Conservation (phyloP, 30 jellyfish, hydroid and myxozoan species). For the Turritopsis dohrnii region DNA sequence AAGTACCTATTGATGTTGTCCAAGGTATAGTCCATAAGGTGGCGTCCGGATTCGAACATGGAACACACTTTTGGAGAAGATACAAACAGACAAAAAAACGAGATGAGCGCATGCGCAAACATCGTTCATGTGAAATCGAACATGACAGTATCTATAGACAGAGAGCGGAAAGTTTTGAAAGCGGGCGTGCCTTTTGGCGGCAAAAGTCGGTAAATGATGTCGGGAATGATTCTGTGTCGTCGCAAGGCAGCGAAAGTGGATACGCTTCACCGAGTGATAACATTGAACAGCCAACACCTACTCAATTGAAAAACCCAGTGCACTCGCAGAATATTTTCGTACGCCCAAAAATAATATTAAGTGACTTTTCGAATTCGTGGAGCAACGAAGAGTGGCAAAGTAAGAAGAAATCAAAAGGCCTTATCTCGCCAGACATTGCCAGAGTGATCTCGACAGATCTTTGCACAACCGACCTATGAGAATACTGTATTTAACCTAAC, state of each 20-base stretch:
- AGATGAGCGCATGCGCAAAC: not conserved
- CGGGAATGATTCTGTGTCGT: not conserved
- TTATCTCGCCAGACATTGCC: not conserved
- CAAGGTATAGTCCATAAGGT: not conserved
- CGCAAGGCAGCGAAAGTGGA: conserved; percentile 24
- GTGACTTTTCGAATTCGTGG: conserved; percentile 10
- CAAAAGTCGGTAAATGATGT: not conserved
- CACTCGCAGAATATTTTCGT: not conserved
- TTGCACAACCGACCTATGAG: conserved; percentile 4
- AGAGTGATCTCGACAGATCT: conserved; percentile 9
- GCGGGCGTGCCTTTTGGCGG: conserved; percentile 1
- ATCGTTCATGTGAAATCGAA: conserved; percentile 2
- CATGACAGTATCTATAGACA: conserved; percentile 8
- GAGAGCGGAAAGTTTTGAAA: conserved; percentile 21
- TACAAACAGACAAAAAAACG: conserved; percentile 4
- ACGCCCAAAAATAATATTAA: not conserved
- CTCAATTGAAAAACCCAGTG: not conserved
- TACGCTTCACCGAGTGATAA: conserved; percentile 27
- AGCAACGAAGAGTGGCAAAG: not conserved
- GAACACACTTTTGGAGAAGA: not conserved
- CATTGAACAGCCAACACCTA: not conserved
- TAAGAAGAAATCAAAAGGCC: not conserved
- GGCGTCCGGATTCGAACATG: conserved; percentile 14
- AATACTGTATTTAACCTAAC: not conserved
- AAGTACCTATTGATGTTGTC: not conserved